Evolutionary conservation across 2,113 vertebrate genomes (phyloP), one percentile per base, ranked within the genome.

Genomic region (Enhydra lutris): DNA sequence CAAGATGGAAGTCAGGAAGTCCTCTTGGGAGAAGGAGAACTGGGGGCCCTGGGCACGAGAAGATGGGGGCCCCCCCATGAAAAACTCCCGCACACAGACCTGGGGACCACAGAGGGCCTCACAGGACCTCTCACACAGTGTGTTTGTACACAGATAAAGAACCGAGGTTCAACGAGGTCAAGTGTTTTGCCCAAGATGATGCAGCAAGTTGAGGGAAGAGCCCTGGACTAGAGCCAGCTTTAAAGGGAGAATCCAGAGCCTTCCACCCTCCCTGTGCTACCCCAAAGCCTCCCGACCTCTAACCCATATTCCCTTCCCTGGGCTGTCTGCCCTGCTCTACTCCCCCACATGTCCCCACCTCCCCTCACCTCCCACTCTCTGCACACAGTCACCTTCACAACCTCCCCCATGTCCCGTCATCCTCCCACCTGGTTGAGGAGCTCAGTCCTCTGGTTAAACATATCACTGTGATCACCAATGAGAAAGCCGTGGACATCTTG

Each of bases 371-470:
- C 57, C 55, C 36, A 57, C 52, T 61, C 74, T 45, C 84, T 74
- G 59, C 45, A 86, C 36, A 78, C 23, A 39, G 7, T 61, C 24
- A 67, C 6, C 81, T 59, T 76, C 52, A 59, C 39, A 83, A 5
- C 7, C 36, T 90, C 65, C 26, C 92, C 73, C 95, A 59, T 20
- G 73, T 52, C 79, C 80, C 13, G 7, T 67, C 52, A 10, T 89
- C 78, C 13, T 97, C 98, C 73, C 85, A 99, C 99, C 98, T 98
- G 97, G 18, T 98, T 95, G 61, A 92, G 97, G 31, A 99, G 95
- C 36, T 99, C 98, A n/a, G 98, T 99, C 42, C 99, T 99, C n/a
- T 97, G 98, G 98, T 99, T 99, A 95, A 98, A 97, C 97, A 99
- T 97, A 93, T 98, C 98, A 39, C 92, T 96, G 97, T 98, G 99